phyloP scores from a whole-genome alignment of 2,888 invertebrate species.

The Diaphora mendica region DNA sequence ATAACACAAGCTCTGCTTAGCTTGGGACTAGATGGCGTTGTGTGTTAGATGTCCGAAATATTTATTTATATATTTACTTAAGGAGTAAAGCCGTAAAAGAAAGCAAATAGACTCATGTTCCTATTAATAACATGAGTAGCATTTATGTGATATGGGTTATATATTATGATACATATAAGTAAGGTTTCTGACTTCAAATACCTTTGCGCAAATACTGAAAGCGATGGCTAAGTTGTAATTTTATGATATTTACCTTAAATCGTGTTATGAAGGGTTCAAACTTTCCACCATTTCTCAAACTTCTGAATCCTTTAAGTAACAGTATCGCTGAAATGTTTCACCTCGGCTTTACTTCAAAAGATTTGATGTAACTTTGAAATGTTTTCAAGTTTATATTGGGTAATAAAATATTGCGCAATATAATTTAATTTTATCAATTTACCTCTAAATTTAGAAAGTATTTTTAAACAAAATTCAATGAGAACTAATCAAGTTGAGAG shows the following conservation, averaged over 20 bases:
- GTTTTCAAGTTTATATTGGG: slow-evolving; percentile 16
- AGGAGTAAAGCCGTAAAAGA: not conserved
- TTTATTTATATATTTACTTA: too few relatives aligned
- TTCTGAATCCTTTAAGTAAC: slow-evolving; percentile 23
- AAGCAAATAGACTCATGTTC: not conserved
- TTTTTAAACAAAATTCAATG: not conserved
- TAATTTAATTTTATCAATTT: not conserved
- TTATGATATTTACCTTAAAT: slow-evolving; percentile 24
- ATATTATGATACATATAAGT: not conserved
- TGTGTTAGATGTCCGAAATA: too few relatives aligned
- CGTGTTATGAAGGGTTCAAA: slow-evolving; percentile 22
- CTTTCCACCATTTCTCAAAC: slow-evolving; percentile 18
- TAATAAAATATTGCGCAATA: slow-evolving; percentile 12
- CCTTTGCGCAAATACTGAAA: not conserved
- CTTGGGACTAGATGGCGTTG: too few relatives aligned
- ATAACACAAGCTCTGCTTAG: too few relatives aligned
- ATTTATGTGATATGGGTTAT: not conserved
- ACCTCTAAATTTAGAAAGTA: not conserved
- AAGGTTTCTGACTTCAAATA: not conserved
- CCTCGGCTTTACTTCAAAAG: slow-evolving; percentile 15
- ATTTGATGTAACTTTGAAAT: slow-evolving; percentile 18
- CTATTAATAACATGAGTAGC: not conserved
- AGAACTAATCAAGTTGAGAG: not conserved
- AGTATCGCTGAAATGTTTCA: slow-evolving; percentile 21
- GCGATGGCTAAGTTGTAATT: slow-evolving; percentile 20